These are phyloP conservation scores for Carassius gibelio DNA, from an alignment of 2,113 vertebrate species.

Conservation along the genomic window DNA sequence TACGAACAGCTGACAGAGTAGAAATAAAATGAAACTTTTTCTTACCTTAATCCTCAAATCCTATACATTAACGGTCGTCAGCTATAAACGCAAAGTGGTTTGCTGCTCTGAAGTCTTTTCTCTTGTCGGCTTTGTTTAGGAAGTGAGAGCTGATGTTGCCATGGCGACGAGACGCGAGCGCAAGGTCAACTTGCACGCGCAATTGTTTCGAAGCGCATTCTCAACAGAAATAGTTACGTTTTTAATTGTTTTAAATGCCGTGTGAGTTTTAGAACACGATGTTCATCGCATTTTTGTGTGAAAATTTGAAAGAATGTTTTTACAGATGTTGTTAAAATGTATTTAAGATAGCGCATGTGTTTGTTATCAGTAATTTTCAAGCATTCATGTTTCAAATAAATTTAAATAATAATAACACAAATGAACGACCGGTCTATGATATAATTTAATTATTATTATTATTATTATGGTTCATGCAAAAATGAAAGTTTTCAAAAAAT, in stretches of 20 bases:
- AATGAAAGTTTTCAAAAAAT: too few species aligned
- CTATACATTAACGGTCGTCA: not conserved
- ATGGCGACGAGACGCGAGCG: conserved; percentile 57
- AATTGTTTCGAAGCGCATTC: not conserved
- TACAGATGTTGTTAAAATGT: not conserved
- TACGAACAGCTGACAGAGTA: not conserved
- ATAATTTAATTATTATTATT: too few species aligned
- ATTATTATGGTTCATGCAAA: too few species aligned
- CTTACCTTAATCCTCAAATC: not conserved
- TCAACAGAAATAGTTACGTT: not conserved
- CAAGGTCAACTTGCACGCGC: not conserved
- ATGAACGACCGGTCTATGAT: not conserved
- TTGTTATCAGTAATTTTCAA: not conserved
- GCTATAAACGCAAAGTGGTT: not conserved
- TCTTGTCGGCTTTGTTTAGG: conserved; percentile 49
- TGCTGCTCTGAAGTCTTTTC: not conserved
- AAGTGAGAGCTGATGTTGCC: conserved; percentile 47
- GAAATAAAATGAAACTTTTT: not conserved
- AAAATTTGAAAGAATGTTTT: not conserved
- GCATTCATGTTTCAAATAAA: too few species aligned
- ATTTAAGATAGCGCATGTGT: not conserved
- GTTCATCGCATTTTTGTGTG: not conserved
- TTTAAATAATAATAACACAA: not conserved
- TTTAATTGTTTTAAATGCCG: not conserved
- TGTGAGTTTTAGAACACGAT: not conserved